These are phyloP conservation scores for Motacilla tschutschensis DNA, from an alignment of 2,113 vertebrate genomes.

Conservation along the genomic window DNA sequence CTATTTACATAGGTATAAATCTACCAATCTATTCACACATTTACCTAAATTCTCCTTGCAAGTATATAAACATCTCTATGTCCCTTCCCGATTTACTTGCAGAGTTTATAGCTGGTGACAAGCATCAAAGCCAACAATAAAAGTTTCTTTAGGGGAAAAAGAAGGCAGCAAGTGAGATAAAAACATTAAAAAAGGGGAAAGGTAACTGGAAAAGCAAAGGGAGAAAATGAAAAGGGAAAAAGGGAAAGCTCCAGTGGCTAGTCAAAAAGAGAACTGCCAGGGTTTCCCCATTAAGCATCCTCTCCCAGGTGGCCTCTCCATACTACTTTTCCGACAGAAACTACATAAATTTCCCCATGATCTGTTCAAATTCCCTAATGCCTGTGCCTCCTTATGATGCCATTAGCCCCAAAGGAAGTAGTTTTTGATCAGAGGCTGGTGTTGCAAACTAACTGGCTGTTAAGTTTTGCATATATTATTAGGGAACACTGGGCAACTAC, in stretches of 20 bases:
- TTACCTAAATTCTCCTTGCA: neutral
- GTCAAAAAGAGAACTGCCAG: neutral
- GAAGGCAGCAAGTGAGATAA: rapidly evolving
- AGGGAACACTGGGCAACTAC: rapidly evolving
- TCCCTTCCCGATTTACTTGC: neutral
- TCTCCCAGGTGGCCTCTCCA: neutral
- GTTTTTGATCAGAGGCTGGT: neutral
- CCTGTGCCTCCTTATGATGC: neutral
- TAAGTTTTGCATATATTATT: neutral
- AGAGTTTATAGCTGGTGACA: neutral
- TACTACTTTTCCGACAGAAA: neutral
- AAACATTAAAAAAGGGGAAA: neutral
- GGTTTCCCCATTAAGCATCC: neutral
- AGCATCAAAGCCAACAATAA: neutral
- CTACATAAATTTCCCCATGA: neutral
- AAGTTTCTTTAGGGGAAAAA: neutral
- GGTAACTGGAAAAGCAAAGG: neutral
- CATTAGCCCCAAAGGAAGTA: neutral
- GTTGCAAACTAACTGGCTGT: neutral
- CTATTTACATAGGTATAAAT: neutral
- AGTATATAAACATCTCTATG: neutral
- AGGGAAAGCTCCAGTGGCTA: neutral
- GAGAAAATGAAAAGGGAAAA: neutral
- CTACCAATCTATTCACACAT: neutral
- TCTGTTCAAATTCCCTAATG: neutral